phyloP scores from a whole-genome alignment of 2,888 invertebrate genomes.

The Timandra comae region DNA sequence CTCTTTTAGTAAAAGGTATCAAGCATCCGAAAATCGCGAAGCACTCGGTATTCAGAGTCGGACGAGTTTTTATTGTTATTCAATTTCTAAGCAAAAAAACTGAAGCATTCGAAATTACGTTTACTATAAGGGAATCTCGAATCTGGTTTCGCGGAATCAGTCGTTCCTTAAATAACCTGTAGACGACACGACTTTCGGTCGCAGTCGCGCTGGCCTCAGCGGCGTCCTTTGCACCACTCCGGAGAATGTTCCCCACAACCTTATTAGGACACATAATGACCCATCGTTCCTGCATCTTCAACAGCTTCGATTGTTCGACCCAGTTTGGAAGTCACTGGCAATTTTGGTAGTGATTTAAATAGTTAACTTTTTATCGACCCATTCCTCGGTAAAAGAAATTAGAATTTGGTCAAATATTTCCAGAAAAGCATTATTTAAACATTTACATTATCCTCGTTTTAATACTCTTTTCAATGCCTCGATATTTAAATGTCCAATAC shows the following conservation, averaged over 20 bases:
- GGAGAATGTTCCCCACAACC: constrained; percentile 54
- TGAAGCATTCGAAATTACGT: constrained; percentile 44
- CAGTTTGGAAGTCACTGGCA: constrained; percentile 58
- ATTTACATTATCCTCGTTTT: too few species aligned
- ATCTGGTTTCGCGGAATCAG: constrained; percentile 59
- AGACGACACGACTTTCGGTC: constrained; percentile 50
- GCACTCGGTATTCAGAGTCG: constrained; percentile 12
- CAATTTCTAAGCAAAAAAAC: constrained; percentile 37
- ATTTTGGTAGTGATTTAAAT: constrained; percentile 38
- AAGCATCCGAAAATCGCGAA: constrained; percentile 8
- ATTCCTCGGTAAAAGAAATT: too few species aligned
- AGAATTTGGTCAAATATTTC: too few species aligned
- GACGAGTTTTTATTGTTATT: constrained; percentile 25
- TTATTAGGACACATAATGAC: constrained; percentile 67
- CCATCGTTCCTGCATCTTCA: constrained; percentile 46
- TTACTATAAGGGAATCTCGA: constrained; percentile 54
- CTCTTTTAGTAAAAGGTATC: too few species aligned
- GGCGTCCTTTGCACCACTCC: constrained; percentile 62
- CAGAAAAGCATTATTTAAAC: too few species aligned
- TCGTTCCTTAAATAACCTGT: constrained; percentile 59
- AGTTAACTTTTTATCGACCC: constrained; percentile 22
- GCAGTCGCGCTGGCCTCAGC: constrained; percentile 49
- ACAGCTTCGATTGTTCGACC: constrained; percentile 63
- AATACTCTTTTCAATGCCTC: too few species aligned
- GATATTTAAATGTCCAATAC: too few species aligned